phyloP scores from a whole-genome alignment of 2,113 vertebrate species.

The Chiloscyllium plagiosum region DNA sequence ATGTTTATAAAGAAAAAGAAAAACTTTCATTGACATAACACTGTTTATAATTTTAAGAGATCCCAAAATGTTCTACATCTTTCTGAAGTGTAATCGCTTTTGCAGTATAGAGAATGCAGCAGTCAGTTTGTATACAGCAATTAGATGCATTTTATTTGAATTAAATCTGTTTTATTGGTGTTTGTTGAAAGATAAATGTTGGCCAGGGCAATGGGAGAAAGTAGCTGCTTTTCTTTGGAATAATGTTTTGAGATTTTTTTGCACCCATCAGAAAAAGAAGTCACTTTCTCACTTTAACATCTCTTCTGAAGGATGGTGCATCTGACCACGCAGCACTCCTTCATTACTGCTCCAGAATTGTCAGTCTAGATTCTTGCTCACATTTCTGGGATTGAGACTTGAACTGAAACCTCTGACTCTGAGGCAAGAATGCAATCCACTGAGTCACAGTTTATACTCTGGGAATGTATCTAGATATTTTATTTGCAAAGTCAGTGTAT shows the following conservation, averaged over 20 bases:
- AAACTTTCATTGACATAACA: background rate
- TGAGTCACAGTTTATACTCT: too few relatives aligned
- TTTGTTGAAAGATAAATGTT: too few relatives aligned
- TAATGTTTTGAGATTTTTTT: background rate
- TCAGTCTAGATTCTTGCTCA: too few relatives aligned
- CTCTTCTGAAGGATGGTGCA: background rate
- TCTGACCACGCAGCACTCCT: background rate
- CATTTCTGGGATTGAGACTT: too few relatives aligned
- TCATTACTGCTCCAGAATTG: too few relatives aligned
- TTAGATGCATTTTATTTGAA: too few relatives aligned
- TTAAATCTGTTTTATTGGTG: too few relatives aligned
- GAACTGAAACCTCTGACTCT: too few relatives aligned
- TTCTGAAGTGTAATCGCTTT: background rate
- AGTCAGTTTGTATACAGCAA: background rate
- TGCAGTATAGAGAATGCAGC: too few relatives aligned
- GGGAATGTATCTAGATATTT: too few relatives aligned
- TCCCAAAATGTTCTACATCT: background rate
- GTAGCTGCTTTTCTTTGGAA: background rate
- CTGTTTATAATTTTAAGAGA: background rate
- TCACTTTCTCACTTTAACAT: background rate
- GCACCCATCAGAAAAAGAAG: background rate
- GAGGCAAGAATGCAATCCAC: too few relatives aligned
- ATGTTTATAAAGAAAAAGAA: background rate
- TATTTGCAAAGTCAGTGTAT: too few relatives aligned
- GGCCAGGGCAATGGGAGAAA: background rate